These are phyloP conservation scores for Laticauda laticaudata DNA, from an alignment of 2,113 vertebrate species.

Conservation along the genomic window DNA sequence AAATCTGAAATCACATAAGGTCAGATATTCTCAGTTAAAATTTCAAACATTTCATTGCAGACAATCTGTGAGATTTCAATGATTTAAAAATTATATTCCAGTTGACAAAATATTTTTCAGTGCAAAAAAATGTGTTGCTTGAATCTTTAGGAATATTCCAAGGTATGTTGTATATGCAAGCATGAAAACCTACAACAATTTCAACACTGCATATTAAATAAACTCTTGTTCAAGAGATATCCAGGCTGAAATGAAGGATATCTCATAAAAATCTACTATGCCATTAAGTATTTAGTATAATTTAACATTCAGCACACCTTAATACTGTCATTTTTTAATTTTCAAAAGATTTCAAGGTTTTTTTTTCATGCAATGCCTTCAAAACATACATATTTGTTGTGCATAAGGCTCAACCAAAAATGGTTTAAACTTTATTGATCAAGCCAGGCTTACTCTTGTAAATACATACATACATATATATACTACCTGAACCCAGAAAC, in stretches of 20 bases:
- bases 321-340: neutral
- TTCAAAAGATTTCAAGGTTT: neutral
- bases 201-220: neutral
- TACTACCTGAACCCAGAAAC: neutral
- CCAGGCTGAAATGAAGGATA: neutral
- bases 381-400: neutral
- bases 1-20: neutral
- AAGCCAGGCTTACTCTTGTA: neutral
- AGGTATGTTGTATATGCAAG: neutral
- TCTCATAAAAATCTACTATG: neutral
- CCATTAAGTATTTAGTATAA: neutral
- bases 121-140: neutral
- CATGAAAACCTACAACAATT: neutral
- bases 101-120: neutral
- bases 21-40: neutral
- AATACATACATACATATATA: neutral
- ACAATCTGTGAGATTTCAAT: neutral
- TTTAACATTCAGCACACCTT: neutral
- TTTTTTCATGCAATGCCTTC: neutral
- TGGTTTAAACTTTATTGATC: neutral
- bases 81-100: neutral
- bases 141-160: neutral
- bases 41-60: neutral
- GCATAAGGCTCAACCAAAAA: neutral
- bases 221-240: neutral